These are phyloP conservation scores for Cenopis cana DNA, from an alignment of 2,888 invertebrate species.

Conservation along the genomic window DNA sequence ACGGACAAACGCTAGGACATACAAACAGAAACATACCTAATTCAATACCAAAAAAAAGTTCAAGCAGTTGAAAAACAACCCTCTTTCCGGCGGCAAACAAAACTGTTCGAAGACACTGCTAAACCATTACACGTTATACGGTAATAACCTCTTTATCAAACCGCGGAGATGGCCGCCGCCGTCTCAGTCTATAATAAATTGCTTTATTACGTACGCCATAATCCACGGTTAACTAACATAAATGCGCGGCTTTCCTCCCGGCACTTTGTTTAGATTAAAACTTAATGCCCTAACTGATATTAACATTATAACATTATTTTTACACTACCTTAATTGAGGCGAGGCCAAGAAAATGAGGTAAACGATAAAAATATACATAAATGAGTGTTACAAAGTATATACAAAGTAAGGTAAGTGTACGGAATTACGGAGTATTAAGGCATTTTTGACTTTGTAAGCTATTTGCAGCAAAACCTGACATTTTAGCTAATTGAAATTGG, in stretches of 20 bases:
- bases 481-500: too few relatives aligned
- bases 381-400: not conserved
- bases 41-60: too few relatives aligned
- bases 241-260: constrained; percentile 67
- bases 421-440: too few relatives aligned
- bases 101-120: not conserved
- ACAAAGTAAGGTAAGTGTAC: too few relatives aligned
- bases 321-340: constrained; percentile 32
- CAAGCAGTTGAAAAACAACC: too few relatives aligned
- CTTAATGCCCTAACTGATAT: constrained; percentile 65
- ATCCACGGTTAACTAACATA: constrained; percentile 82
- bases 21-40: too few relatives aligned
- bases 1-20: too few relatives aligned
- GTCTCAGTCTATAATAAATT: constrained; percentile 67
- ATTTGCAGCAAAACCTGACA: too few relatives aligned
- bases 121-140: constrained; percentile 37
- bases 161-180: constrained; percentile 45
- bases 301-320: constrained; percentile 58
- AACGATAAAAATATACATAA: not conserved
- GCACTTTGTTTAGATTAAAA: constrained; percentile 83
- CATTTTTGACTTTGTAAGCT: too few relatives aligned
- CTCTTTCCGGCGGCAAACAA: too few relatives aligned
- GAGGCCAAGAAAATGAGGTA: constrained; percentile 17
- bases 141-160: constrained; percentile 41
- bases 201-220: constrained; percentile 71